A percentile compares a stretch with the other conserved stretches of the same genome.
phyloP scores from a whole-genome alignment of 2,797 vertebrate genomes.

The Bryconaethiops microstoma region DNA sequence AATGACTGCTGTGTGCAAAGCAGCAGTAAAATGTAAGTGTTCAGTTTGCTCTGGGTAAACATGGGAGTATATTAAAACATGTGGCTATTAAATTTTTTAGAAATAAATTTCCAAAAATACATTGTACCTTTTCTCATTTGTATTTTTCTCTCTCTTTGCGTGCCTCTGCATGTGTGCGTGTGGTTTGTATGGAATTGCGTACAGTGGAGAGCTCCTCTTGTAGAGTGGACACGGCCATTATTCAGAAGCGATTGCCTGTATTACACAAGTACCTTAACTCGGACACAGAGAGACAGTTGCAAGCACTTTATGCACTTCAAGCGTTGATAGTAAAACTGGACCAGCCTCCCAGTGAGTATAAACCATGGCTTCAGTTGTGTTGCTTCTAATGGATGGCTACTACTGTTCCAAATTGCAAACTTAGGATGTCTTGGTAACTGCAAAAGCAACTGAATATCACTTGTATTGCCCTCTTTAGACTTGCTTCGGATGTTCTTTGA shows the following conservation, averaged over 20 bases:
- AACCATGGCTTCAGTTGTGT: background rate
- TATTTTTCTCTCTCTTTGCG: background rate
- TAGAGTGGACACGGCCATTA: slow-evolving; percentile 92
- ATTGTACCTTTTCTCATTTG: background rate
- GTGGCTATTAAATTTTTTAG: background rate
- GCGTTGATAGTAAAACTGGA: slow-evolving; percentile 96
- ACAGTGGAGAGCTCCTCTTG: slow-evolving; percentile 90
- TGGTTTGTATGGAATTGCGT: slow-evolving; percentile 27
- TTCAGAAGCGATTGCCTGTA: slow-evolving; percentile 96
- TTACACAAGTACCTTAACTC: slow-evolving; percentile 99
- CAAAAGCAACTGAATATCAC: background rate
- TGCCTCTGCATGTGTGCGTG: slow-evolving; percentile 48
- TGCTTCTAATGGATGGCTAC: background rate
- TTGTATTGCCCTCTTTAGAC: slow-evolving; percentile 74
- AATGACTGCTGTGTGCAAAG: slow-evolving; percentile 98
- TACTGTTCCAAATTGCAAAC: too few species aligned
- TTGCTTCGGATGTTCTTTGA: slow-evolving; percentile 98
- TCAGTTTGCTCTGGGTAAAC: background rate
- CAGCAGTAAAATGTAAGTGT: slow-evolving; percentile 92
- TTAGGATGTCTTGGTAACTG: background rate
- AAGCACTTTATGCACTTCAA: slow-evolving; percentile 99
- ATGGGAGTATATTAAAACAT: background rate
- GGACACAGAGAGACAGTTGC: slow-evolving; percentile 98
- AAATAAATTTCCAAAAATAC: background rate
- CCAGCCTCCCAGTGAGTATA: slow-evolving; percentile 96